These are phyloP conservation scores for Hyperoplus lanceolatus DNA, from an alignment of 2,797 vertebrate genomes.

Conservation along the genomic window DNA sequence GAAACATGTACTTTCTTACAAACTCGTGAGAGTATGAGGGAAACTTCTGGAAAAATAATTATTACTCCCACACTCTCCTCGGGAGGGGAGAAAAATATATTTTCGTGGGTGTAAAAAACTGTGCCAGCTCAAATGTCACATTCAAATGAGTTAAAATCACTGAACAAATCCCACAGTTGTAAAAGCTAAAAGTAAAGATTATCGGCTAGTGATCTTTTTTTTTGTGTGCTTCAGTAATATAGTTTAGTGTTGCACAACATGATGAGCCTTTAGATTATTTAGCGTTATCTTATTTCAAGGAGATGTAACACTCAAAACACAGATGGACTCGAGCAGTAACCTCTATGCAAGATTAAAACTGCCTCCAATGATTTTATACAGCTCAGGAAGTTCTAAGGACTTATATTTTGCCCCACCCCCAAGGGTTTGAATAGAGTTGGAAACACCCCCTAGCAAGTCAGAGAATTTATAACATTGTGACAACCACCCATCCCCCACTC, in stretches of 20 bases:
- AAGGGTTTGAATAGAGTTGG: slow-evolving; percentile 65
- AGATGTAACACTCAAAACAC: slow-evolving; percentile 49
- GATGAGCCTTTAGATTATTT: slow-evolving; percentile 37
- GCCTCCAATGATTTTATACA: slow-evolving; percentile 53
- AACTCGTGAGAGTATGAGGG: slow-evolving; percentile 55
- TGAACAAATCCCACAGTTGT: slow-evolving; percentile 44
- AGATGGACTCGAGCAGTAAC: slow-evolving; percentile 50
- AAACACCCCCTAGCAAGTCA: slow-evolving; percentile 70
- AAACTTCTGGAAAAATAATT: slow-evolving; percentile 77
- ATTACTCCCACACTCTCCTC: slow-evolving; percentile 72
- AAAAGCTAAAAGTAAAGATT: slow-evolving; percentile 57
- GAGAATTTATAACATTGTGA: slow-evolving; percentile 79
- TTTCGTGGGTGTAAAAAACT: slow-evolving; percentile 66
- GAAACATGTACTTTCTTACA: slow-evolving; percentile 55
- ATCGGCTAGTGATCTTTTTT: slow-evolving; percentile 45
- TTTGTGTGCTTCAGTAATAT: slow-evolving; percentile 44
- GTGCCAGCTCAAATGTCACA: slow-evolving; percentile 69
- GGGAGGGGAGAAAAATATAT: slow-evolving; percentile 62
- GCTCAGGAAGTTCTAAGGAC: slow-evolving; percentile 63
- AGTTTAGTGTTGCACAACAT: slow-evolving; percentile 40
- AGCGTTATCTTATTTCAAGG: slow-evolving; percentile 50
- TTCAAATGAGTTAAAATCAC: slow-evolving; percentile 57
- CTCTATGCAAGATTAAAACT: slow-evolving; percentile 51
- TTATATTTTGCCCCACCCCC: slow-evolving; percentile 54
- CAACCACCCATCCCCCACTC: slow-evolving; percentile 75